These are phyloP conservation scores for Jaculus jaculus DNA, from an alignment of 2,113 vertebrate genomes.

Conservation along the genomic window DNA sequence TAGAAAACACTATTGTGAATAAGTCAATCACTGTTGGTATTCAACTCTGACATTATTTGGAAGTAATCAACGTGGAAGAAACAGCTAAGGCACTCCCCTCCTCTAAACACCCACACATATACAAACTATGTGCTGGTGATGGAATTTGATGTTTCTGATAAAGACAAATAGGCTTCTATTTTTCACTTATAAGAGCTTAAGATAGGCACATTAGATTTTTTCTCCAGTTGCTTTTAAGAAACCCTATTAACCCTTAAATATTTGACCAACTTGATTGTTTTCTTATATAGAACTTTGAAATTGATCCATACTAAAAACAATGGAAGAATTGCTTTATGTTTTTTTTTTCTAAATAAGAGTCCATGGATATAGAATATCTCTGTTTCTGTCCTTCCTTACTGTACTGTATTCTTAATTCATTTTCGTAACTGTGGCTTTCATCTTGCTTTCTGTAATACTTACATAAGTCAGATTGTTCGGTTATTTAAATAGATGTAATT, in stretches of 20 bases:
- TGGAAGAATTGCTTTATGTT: neutral
- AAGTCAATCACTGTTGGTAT: neutral
- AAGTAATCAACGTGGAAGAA: neutral
- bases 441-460: neutral
- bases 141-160: neutral
- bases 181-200: neutral
- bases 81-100: neutral
- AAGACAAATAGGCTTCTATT: neutral
- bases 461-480: neutral
- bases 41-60: neutral
- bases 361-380: neutral
- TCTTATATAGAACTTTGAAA: neutral
- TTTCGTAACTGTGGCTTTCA: neutral
- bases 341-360: neutral
- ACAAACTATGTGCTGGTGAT: neutral
- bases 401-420: neutral
- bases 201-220: neutral
- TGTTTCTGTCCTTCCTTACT: neutral
- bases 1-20: neutral
- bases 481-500: constrained; percentile 1
- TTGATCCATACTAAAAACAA: neutral
- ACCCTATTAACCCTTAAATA: neutral
- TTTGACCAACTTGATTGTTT: neutral
- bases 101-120: neutral
- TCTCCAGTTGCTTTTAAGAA: neutral